Evolutionary conservation across 2,113 vertebrate genomes (phyloP), one percentile per base, ranked within the genome.

Genomic region (Heterotilapia buettikoferi): DNA sequence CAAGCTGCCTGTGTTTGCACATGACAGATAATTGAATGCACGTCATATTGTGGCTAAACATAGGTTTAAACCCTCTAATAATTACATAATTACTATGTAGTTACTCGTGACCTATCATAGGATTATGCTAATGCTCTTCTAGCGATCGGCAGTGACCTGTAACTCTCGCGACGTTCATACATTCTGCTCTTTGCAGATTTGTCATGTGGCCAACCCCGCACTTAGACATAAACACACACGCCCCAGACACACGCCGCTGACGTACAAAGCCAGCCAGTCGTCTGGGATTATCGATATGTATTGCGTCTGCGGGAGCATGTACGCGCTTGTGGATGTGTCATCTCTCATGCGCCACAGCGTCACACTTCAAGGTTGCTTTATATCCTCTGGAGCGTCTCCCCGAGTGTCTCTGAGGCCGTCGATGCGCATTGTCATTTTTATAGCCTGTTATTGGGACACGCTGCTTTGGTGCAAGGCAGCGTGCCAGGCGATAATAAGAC

Each of bases 291-390:
- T 90, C 9, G 1, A 36, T 88, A 86, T 54, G 84, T 84, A 81
- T 83, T 80, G 18, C 26, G 31, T 89, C 79, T 89, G 81, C 1
- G 3, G 38, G 68, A 57, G 38, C 59, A 13, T 47, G 68, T 84
- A 88, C 7, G 71, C 13, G 5, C 83, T 59, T 71, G 66, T 57
- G 13, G 81, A 63, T 86, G 85, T 84, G 88, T 88, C 90, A 88
- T 90, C 83, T 89, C 84, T 80, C 36, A 11, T 33, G 16, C 5
- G 3, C 45, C 43, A 9, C 45, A 40, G 24, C 18, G 36, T 8
- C 61, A 31, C 84, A 81, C 88, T 87, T 86, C 57, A 86, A 80
- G 73, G 89, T 80, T 83, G 38, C 79, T 91, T 90, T 89, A 83
- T 66, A 57, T 84, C 59, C 56, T 31, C 7, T 52, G 36, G 83